These are phyloP conservation scores for Lithosia quadra DNA, from an alignment of 2,888 invertebrate species.

Conservation along the genomic window DNA sequence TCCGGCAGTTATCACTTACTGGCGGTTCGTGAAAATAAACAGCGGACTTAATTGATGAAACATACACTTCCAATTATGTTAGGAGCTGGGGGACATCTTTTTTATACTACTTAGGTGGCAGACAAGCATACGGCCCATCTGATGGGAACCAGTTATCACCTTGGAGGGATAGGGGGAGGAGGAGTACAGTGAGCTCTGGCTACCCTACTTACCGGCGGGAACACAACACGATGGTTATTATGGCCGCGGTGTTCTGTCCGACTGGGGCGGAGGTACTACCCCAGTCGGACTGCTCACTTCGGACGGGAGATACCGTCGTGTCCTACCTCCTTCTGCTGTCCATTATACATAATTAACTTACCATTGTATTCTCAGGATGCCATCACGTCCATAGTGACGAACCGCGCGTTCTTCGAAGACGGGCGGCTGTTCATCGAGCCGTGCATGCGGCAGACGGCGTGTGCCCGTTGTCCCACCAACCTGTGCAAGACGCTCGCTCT, in stretches of 20 bases:
- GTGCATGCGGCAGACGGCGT: constrained; percentile 72
- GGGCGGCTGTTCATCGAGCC: constrained; percentile 78
- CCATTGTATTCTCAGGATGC: constrained; percentile 57
- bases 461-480: constrained; percentile 73
- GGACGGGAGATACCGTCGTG: too few species aligned
- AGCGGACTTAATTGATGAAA: neutral
- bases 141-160: too few species aligned
- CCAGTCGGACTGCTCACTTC: too few species aligned
- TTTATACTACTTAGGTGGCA: neutral
- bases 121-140: too few species aligned
- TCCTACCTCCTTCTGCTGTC: too few species aligned
- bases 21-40: neutral
- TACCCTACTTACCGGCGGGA: too few species aligned
- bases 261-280: too few species aligned
- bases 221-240: too few species aligned
- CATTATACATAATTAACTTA: neutral
- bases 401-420: constrained; percentile 74
- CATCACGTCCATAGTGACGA: constrained; percentile 72
- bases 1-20: neutral
- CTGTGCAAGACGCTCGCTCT: constrained; percentile 79
- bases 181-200: neutral
- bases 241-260: too few species aligned
- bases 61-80: neutral
- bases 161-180: too few species aligned
- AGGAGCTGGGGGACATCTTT: neutral